phyloP scores from a whole-genome alignment of 2,888 invertebrate species.

The Dinocampus coccinellae region DNA sequence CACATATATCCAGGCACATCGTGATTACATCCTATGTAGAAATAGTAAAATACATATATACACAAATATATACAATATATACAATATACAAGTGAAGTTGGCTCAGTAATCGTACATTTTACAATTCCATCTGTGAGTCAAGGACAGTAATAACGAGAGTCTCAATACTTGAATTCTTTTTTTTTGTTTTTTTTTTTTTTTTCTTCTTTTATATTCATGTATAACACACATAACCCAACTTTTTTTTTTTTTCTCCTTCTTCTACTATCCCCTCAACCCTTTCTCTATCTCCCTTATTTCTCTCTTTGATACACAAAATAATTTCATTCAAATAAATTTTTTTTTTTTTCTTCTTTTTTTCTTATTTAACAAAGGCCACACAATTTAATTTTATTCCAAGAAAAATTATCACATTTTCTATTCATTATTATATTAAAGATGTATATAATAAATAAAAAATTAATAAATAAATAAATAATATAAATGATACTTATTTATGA shows the following conservation, averaged over 20 bases:
- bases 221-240: too few species aligned
- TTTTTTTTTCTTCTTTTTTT: not conserved
- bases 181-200: not conserved
- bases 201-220: not conserved
- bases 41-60: too few species aligned
- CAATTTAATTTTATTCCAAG: not conserved
- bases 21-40: slow-evolving; percentile 13
- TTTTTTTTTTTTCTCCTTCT: too few species aligned
- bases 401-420: not conserved
- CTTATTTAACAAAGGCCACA: too few species aligned
- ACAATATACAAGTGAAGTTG: not conserved
- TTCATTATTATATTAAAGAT: too few species aligned
- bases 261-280: too few species aligned
- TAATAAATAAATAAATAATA: not conserved
- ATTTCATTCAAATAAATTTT: not conserved
- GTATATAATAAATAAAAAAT: too few species aligned
- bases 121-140: slow-evolving; percentile 21
- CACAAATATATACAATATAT: not conserved
- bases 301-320: too few species aligned
- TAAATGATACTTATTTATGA: not conserved
- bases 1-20: slow-evolving; percentile 14
- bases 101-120: not conserved
- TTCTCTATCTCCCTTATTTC: too few species aligned
- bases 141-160: slow-evolving; percentile 19
- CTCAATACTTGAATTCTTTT: slow-evolving; percentile 11